Evolutionary conservation across 2,797 vertebrate genomes (phyloP).

Genomic region (Saxicola maurus): DNA sequence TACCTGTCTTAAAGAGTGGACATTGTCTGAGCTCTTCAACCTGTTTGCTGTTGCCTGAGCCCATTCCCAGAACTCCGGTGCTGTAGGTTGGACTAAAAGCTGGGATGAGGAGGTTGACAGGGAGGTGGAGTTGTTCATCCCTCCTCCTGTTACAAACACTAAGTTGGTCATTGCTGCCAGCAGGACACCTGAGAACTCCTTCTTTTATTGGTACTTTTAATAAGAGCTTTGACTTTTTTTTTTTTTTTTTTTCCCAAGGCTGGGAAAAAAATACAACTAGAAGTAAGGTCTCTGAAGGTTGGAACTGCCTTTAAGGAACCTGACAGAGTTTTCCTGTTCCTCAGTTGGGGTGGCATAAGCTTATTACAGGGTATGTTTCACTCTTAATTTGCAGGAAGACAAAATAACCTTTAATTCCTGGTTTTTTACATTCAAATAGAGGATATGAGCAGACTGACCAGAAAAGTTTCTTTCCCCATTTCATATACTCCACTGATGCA

Average conservation of each 20-base stretch:
- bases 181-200: not conserved
- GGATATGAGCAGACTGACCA: not conserved
- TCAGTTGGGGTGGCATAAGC: not conserved
- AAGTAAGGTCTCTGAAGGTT: not conserved
- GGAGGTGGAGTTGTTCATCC: not conserved
- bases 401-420: not conserved
- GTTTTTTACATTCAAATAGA: not conserved
- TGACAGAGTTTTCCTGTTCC: not conserved
- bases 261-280: not conserved
- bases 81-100: not conserved
- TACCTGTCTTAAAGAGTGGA: not conserved
- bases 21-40: not conserved
- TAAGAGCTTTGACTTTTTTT: not conserved
- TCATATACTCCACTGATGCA: not conserved
- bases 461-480: not conserved
- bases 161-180: not conserved
- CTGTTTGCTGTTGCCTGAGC: not conserved
- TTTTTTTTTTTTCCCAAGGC: too few relatives aligned
- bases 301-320: not conserved
- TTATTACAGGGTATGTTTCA: not conserved
- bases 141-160: not conserved
- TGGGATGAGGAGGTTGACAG: not conserved
- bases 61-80: not conserved
- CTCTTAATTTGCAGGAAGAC: not conserved
- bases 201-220: not conserved